phyloP scores from a whole-genome alignment of 2,888 invertebrate species.

The Stenodema calcarata region DNA sequence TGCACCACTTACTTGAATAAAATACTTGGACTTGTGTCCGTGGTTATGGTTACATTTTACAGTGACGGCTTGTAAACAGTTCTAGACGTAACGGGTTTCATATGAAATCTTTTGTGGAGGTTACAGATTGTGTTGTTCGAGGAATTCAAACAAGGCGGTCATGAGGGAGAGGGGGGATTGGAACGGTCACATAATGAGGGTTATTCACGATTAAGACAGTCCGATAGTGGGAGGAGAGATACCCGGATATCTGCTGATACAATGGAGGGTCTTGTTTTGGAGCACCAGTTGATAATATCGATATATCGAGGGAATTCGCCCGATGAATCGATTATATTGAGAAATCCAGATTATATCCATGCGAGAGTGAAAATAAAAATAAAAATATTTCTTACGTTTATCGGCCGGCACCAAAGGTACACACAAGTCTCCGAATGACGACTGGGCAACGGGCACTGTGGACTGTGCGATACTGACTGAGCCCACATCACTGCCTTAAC shows the following conservation, averaged over 20 bases:
- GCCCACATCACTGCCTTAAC: constrained; percentile 52
- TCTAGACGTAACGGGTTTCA: too few species aligned
- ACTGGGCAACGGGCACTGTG: constrained; percentile 23
- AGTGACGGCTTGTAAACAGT: too few species aligned
- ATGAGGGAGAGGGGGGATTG: too few species aligned
- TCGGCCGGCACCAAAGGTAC: neutral
- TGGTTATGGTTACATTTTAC: too few species aligned
- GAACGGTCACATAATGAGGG: neutral
- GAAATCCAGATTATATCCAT: neutral
- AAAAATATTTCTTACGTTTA: neutral
- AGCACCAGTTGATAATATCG: neutral
- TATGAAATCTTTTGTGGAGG: neutral
- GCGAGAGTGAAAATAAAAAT: too few species aligned
- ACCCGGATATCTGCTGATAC: neutral
- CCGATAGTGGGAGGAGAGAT: neutral
- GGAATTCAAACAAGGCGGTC: too few species aligned
- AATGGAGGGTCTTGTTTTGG: neutral
- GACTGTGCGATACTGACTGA: constrained; percentile 46
- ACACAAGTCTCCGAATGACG: neutral
- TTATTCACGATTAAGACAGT: neutral
- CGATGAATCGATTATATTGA: neutral
- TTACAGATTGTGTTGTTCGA: neutral
- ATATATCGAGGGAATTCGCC: neutral
- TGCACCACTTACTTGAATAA: too few species aligned
- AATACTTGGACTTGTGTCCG: too few species aligned